Base-by-base conservation (phyloP, 2,113 vertebrate species). In the Anhinga rufa region DNA sequence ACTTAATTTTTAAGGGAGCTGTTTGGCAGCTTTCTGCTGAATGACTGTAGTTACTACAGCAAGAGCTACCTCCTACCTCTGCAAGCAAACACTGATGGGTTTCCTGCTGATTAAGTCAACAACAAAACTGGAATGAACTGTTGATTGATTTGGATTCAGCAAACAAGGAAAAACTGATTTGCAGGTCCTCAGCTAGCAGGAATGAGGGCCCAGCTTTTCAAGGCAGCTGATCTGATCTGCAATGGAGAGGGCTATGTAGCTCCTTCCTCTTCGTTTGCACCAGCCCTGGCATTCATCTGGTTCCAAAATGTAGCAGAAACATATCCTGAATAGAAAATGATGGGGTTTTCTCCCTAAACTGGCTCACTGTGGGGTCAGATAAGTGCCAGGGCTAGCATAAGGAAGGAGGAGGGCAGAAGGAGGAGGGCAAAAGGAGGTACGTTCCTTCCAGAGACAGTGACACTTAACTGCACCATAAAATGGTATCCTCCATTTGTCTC, bases 401-500 rank as follows among this genome's bases (percentile, higher is more conserved):
- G 9, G 51, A 34, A 80, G 32, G 22, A 86, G 34, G 36, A 65
- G 49, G 34, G 7, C 71, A 13, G n/a, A n/a, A 8, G 12, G n/a
- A 25, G 14, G 49, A 88, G 22, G 32, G 25, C 0, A 1, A 19
- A 65, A 19, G 28, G 26, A 76, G 26, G 20, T 52, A 8, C n/a
- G 16, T 36, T 70, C 32, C 29, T 75, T 92, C 60, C 42, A 70
- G 46, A 70, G 21, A 38, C 31, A 44, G 38, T 29, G 71, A 44
- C 28, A 28, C 49, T 70, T 55, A 58, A 71, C 9, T 65, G 65
- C 38, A 36, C 34, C n/a, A 21, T 77, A 62, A 86, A 92, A 82
- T 52, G 0, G 0, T 44, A 51, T 66, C 68, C 22, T 86, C 26
- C 4, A 0, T 74, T 69, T 3, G 0, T 69, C 85, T 83, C 80